Evolutionary conservation across 2,797 vertebrate species (phyloP).

Genomic region (Hylomyscus alleni): DNA sequence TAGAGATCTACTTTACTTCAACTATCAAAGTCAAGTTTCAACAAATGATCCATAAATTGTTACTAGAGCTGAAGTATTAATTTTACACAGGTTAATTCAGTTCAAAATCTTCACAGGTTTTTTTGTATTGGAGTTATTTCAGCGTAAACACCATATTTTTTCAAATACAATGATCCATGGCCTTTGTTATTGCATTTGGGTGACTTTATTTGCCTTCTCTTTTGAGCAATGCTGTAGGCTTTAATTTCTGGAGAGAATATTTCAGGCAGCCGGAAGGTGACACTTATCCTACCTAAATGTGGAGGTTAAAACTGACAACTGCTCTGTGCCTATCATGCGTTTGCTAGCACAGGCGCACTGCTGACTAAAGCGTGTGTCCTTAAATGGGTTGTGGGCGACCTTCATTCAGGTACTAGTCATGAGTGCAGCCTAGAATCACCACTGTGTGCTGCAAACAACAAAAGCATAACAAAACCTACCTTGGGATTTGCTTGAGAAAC

Average conservation of each 20-base stretch:
- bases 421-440: not conserved
- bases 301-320: not conserved
- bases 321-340: not conserved
- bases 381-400: not conserved
- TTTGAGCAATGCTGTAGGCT: not conserved
- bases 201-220: not conserved
- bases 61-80: too few species aligned
- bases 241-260: not conserved
- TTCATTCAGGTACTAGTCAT: too few species aligned
- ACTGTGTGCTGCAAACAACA: not conserved
- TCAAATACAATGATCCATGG: not conserved
- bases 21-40: too few species aligned
- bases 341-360: rapidly evolving
- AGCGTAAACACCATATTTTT: too few species aligned
- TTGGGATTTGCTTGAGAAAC: not conserved
- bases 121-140: too few species aligned
- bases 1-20: too few species aligned
- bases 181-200: not conserved
- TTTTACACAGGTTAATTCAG: too few species aligned
- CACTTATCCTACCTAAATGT: not conserved
- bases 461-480: not conserved
- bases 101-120: too few species aligned
- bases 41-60: too few species aligned
- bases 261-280: not conserved
- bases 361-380: not conserved